Conservation (phyloP, 2,797 vertebrate genomes). For the Erethizon dorsatum region DNA sequence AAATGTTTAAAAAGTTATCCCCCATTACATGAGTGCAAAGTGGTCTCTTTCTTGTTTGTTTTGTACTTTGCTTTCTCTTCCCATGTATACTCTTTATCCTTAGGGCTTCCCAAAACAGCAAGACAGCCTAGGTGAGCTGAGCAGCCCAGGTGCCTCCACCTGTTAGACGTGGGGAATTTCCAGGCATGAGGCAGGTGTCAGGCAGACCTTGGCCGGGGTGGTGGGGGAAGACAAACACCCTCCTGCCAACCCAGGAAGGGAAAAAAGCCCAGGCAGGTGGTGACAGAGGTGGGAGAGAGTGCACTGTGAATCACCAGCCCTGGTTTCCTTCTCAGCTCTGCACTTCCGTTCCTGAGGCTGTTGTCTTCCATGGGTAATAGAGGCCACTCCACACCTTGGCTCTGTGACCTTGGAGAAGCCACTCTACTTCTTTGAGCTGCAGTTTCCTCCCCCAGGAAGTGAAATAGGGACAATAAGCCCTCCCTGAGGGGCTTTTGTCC, state of each 20-base stretch:
- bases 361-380: neutral
- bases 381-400: neutral
- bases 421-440: neutral
- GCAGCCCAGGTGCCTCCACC: neutral
- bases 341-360: neutral
- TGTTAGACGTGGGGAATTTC: neutral
- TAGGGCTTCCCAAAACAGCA: neutral
- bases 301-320: too few species aligned
- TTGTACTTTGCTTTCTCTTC: neutral
- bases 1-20: neutral
- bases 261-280: neutral
- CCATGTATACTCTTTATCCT: neutral
- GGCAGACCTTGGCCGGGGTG: neutral
- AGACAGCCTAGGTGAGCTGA: neutral
- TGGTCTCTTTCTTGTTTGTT: neutral
- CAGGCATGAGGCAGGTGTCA: rapidly evolving
- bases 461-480: neutral
- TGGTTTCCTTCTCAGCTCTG: neutral
- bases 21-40: neutral
- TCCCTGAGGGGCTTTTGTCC: neutral
- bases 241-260: neutral
- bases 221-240: neutral
- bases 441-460: neutral
- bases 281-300: rapidly evolving
- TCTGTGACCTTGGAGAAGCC: neutral